phyloP scores from a whole-genome alignment of 2,113 vertebrate genomes.

The Melierax canorus region DNA sequence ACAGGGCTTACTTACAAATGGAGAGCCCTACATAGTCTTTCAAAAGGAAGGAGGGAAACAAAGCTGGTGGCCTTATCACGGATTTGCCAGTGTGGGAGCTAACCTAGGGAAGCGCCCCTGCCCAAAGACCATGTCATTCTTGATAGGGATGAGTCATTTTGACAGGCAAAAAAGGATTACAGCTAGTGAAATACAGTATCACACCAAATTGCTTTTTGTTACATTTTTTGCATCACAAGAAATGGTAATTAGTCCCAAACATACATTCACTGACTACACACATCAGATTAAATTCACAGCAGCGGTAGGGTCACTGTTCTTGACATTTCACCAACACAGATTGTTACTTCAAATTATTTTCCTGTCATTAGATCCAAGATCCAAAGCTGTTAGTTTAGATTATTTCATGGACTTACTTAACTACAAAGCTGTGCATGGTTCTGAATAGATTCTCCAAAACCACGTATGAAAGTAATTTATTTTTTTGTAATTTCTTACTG shows the following conservation, averaged over 20 bases:
- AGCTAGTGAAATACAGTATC: background rate
- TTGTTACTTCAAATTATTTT: background rate
- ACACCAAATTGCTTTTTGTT: background rate
- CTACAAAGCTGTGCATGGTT: background rate
- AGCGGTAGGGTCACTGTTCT: background rate
- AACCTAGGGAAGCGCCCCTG: background rate
- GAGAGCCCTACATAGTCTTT: background rate
- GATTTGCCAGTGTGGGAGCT: background rate
- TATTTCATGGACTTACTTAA: background rate
- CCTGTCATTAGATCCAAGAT: background rate
- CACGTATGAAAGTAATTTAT: background rate
- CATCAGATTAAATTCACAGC: background rate
- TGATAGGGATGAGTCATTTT: background rate
- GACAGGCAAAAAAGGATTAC: background rate
- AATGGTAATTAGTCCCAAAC: background rate
- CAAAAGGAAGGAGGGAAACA: background rate
- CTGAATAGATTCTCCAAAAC: background rate
- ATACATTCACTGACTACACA: background rate
- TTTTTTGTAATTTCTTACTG: constrained; percentile 52
- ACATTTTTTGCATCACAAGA: background rate
- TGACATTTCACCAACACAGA: background rate
- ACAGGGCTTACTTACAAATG: background rate
- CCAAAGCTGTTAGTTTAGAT: background rate
- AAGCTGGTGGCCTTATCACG: background rate
- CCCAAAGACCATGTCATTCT: background rate